Evolutionary conservation across 2,888 invertebrate genomes (phyloP).

Genomic region (Sinelater perroti): DNA sequence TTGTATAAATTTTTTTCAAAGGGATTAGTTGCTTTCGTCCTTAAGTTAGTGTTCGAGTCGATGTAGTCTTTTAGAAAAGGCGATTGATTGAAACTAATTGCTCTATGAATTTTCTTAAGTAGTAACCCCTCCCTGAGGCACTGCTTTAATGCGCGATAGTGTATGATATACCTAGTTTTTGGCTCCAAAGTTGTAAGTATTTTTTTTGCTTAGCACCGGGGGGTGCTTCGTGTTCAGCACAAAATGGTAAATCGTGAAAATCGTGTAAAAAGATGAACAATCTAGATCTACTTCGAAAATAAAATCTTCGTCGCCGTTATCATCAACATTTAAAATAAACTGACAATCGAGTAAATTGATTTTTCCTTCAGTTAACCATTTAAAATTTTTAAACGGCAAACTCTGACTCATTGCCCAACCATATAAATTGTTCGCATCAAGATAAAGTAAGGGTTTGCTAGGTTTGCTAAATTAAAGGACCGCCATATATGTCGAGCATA

Average conservation of each 20-base stretch:
- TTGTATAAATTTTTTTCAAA: conserved; percentile 34
- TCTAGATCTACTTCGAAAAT: conserved; percentile 52
- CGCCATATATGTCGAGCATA: too few relatives aligned
- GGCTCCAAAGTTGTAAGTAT: conserved; percentile 44
- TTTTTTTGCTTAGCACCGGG: conserved; percentile 42
- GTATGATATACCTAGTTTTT: conserved; percentile 41
- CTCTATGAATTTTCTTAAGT: conserved; percentile 48
- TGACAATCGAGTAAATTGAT: conserved; percentile 24
- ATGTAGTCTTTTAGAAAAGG: conserved; percentile 18
- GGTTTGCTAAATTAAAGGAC: too few relatives aligned
- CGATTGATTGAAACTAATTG: conserved; percentile 38
- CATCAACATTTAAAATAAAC: conserved; percentile 18
- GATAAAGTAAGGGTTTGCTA: conserved; percentile 46
- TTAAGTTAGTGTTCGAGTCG: conserved; percentile 40
- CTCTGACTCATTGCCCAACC: conserved; percentile 44
- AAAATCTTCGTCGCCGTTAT: conserved; percentile 42
- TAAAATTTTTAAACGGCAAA: conserved; percentile 48
- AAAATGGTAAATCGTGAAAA: conserved; percentile 50
- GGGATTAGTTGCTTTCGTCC: conserved; percentile 34
- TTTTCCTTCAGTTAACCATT: conserved; percentile 43
- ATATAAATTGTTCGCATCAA: conserved; percentile 50
- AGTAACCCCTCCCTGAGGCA: conserved; percentile 47
- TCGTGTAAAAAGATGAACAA: conserved; percentile 47
- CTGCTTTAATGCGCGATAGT: conserved; percentile 49
- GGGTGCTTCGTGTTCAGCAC: conserved; percentile 43